A percentile compares a stretch with the other conserved stretches of the same genome.
phyloP scores from a whole-genome alignment of 53 echinoderm and acorn worm genomes.

The Echinometra lucunter region DNA sequence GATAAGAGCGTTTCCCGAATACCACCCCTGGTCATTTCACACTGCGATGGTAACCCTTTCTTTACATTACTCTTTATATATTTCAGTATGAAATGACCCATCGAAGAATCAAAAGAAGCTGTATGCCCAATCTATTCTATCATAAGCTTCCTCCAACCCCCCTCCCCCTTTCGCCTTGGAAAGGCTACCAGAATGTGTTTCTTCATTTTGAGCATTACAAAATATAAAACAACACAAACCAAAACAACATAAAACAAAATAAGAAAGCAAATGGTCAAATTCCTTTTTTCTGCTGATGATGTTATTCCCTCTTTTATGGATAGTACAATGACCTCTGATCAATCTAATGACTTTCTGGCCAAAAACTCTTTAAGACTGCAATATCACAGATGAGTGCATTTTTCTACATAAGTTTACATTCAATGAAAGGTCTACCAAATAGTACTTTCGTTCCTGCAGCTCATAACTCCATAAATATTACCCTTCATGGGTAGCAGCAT shows the following conservation, averaged over 20 bases:
- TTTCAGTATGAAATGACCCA: not conserved
- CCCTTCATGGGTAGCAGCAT: conserved; percentile 60
- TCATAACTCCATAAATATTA: not conserved
- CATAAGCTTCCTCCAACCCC: not conserved
- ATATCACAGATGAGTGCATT: not conserved
- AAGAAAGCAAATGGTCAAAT: not conserved
- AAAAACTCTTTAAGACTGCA: not conserved
- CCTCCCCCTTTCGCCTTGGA: not conserved
- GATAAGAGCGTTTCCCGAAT: no score
- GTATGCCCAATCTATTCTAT: not conserved
- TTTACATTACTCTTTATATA: no score
- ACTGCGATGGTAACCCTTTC: no score
- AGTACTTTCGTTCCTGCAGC: not conserved
- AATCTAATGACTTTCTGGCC: not conserved
- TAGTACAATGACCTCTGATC: not conserved
- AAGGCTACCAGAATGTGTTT: not conserved
- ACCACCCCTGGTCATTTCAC: no score
- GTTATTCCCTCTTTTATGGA: not conserved
- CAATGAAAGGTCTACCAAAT: not conserved
- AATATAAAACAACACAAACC: no score
- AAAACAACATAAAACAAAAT: no score
- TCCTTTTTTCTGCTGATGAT: not conserved
- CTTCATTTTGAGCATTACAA: not conserved
- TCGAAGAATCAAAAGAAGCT: not conserved
- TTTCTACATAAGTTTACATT: not conserved